Conservation (phyloP, 2,113 vertebrate genomes). For the Antennarius striatus region DNA sequence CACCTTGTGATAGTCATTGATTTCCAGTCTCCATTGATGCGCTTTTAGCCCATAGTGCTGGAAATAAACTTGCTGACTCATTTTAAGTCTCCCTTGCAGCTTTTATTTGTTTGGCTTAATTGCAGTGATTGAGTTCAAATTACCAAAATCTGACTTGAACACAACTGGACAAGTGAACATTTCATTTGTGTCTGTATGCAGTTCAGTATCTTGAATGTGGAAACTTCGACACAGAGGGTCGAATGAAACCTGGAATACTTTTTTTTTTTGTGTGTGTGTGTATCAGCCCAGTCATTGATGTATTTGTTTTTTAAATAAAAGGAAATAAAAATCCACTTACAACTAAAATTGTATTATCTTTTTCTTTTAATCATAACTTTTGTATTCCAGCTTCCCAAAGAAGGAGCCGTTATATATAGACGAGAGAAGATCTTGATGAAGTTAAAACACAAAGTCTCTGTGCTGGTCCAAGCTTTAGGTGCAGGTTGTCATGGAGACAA, state of each 20-base stretch:
- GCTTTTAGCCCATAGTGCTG: slow-evolving; percentile 1
- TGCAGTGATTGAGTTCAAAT: slow-evolving; percentile 38
- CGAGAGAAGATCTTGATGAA: too few relatives aligned
- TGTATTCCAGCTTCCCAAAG: too few relatives aligned
- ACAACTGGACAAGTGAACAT: slow-evolving; percentile 42
- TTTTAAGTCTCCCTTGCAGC: slow-evolving; percentile 32
- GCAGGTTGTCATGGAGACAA: too few relatives aligned
- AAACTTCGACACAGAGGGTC: slow-evolving; percentile 38
- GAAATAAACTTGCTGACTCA: slow-evolving; percentile 8
- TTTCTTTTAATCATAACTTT: too few relatives aligned
- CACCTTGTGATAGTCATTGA: slow-evolving; percentile 26
- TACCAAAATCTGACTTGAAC: slow-evolving; percentile 41
- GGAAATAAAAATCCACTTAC: slow-evolving; percentile 66
- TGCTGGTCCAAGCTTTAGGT: too few relatives aligned
- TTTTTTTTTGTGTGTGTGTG: slow-evolving; percentile 48
- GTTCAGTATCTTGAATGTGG: slow-evolving; percentile 18
- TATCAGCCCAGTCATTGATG: slow-evolving; percentile 46
- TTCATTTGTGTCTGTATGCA: slow-evolving; percentile 41
- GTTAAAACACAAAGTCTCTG: too few relatives aligned
- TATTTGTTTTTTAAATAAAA: slow-evolving; percentile 66
- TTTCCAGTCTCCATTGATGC: slow-evolving; percentile 29
- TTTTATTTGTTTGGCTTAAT: slow-evolving; percentile 14
- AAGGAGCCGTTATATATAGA: too few relatives aligned
- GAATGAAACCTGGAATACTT: slow-evolving; percentile 44
- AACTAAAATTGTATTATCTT: too few relatives aligned